Evolutionary conservation across 2,888 invertebrate genomes (phyloP).

Genomic region (Drosophila meridionalis): DNA sequence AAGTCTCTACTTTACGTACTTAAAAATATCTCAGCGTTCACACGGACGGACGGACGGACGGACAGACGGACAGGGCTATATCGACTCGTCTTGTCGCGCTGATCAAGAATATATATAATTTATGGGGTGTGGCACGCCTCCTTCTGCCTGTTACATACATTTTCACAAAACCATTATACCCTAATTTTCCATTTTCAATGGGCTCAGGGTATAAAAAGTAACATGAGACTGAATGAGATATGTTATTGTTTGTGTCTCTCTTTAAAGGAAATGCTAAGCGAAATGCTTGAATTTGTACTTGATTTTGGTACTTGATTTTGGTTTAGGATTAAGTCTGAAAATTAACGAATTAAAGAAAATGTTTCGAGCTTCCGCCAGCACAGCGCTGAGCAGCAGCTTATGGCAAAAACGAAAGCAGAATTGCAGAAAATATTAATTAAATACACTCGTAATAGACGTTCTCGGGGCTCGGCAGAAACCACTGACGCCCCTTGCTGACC

Average conservation of each 20-base stretch:
- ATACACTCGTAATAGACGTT: slow-evolving; percentile 78
- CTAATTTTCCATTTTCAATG: too few relatives aligned
- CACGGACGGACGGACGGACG: too few relatives aligned
- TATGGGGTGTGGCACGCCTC: too few relatives aligned
- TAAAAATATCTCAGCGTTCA: too few relatives aligned
- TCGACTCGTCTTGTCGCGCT: too few relatives aligned
- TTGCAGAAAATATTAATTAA: slow-evolving; percentile 57
- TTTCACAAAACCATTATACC: too few relatives aligned
- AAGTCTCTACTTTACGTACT: too few relatives aligned
- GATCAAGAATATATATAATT: too few relatives aligned
- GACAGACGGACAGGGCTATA: too few relatives aligned
- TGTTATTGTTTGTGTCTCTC: background rate
- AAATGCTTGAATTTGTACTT: slow-evolving; percentile 74
- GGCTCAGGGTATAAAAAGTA: slow-evolving; percentile 7
- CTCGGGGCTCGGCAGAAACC: slow-evolving; percentile 76
- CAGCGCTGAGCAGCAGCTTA: slow-evolving; percentile 67
- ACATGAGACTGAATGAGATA: slow-evolving; percentile 21
- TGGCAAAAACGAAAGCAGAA: slow-evolving; percentile 59
- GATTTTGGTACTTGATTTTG: slow-evolving; percentile 46
- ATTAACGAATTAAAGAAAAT: slow-evolving; percentile 7
- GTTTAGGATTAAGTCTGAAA: slow-evolving; percentile 13
- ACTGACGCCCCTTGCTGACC: slow-evolving; percentile 85
- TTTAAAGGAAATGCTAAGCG: slow-evolving; percentile 36
- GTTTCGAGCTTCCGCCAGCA: slow-evolving; percentile 4
- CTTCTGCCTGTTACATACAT: too few relatives aligned